These are phyloP conservation scores for Parapristionchus giblindavisi DNA, from an alignment of 2,888 invertebrate species.

Conservation along the genomic window DNA sequence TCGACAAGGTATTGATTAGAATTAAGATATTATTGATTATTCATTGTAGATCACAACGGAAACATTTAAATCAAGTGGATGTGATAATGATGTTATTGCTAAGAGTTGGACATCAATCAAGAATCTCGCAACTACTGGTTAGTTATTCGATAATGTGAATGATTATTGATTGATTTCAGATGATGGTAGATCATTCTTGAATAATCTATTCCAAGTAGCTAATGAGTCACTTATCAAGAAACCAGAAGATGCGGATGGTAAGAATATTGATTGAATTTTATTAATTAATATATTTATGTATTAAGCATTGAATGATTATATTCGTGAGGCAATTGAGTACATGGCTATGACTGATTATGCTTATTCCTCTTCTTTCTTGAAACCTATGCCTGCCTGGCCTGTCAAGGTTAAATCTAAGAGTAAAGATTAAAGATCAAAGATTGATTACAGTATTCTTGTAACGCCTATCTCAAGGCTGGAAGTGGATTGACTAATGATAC, in stretches of 20 bases:
- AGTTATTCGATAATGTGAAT: too few relatives aligned
- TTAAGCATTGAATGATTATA: slow-evolving; percentile 77
- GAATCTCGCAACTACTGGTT: slow-evolving; percentile 74
- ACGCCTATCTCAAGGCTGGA: neutral
- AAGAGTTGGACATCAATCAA: slow-evolving; percentile 82
- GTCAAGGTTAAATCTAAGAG: slow-evolving; percentile 74
- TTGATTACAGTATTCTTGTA: slow-evolving; percentile 2
- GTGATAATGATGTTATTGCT: slow-evolving; percentile 76
- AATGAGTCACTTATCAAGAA: slow-evolving; percentile 57
- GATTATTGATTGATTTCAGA: slow-evolving; percentile 72
- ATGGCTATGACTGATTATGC: slow-evolving; percentile 96
- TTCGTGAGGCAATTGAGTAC: slow-evolving; percentile 76
- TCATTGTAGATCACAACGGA: slow-evolving; percentile 78
- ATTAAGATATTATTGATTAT: neutral
- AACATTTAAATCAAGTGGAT: slow-evolving; percentile 77
- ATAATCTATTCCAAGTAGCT: slow-evolving; percentile 82
- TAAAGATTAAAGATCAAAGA: neutral
- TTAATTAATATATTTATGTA: slow-evolving; percentile 70
- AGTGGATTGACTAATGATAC: neutral
- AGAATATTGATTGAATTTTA: slow-evolving; percentile 1
- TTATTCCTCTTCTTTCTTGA: slow-evolving; percentile 83
- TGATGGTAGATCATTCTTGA: slow-evolving; percentile 79
- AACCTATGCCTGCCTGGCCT: slow-evolving; percentile 83
- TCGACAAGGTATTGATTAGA: slow-evolving; percentile 74
- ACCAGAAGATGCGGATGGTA: slow-evolving; percentile 58